Conservation (phyloP, 2,113 vertebrate genomes). For the Willisornis vidua region DNA sequence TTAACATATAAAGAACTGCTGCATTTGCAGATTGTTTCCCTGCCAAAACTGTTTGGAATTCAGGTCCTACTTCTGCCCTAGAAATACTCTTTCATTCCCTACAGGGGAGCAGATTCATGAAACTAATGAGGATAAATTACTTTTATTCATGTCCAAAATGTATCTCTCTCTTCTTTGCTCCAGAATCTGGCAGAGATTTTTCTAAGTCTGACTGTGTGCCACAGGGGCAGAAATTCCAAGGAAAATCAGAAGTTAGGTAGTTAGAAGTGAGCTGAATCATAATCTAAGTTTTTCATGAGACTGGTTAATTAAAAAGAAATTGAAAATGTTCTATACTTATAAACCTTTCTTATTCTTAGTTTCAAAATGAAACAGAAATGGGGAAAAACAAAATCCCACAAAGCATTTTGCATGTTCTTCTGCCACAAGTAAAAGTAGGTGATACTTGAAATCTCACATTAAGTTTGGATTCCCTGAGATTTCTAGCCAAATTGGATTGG, state of each 20-base stretch:
- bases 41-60: not conserved
- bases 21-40: not conserved
- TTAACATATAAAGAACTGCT: not conserved
- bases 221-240: not conserved
- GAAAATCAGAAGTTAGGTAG: not conserved
- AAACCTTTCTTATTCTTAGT: not conserved
- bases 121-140: not conserved
- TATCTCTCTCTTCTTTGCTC: not conserved
- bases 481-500: not conserved
- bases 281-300: not conserved
- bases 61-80: not conserved
- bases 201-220: not conserved
- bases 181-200: not conserved
- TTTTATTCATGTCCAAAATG: not conserved
- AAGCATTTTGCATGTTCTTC: not conserved
- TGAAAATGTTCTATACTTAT: not conserved
- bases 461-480: not conserved
- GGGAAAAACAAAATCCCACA: not conserved
- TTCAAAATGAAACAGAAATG: not conserved
- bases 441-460: not conserved
- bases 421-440: not conserved
- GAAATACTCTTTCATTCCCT: not conserved
- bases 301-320: not conserved
- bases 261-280: not conserved
- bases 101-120: not conserved